A percentile compares a stretch with the other conserved stretches of the same genome.
Conservation (phyloP, 2,888 invertebrate species). For the Philaethria dido region DNA sequence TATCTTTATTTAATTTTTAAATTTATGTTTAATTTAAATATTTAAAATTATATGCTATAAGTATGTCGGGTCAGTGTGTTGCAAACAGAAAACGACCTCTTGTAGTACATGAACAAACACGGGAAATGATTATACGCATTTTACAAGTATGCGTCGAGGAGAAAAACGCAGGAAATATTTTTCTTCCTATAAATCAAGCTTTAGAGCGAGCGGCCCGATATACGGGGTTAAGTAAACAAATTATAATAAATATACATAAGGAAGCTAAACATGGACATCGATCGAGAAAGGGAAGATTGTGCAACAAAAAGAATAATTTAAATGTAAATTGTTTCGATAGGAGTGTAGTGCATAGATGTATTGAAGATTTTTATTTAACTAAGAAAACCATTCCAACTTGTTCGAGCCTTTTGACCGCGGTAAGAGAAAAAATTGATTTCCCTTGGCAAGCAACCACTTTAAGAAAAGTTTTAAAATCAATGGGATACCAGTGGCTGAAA, state of each 20-base stretch:
- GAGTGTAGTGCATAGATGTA: constrained; percentile 34
- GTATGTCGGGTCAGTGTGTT: constrained; percentile 22
- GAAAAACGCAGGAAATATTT: constrained; percentile 29
- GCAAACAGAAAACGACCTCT: constrained; percentile 14
- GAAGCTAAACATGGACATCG: constrained; percentile 33
- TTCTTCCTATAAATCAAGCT: constrained; percentile 33
- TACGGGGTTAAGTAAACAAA: constrained; percentile 38
- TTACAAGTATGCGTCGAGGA: constrained; percentile 33
- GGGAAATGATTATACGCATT: constrained; percentile 24
- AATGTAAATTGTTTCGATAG: constrained; percentile 37
- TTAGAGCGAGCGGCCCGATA: constrained; percentile 34
- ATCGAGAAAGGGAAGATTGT: constrained; percentile 17
- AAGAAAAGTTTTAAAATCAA: constrained; percentile 38
- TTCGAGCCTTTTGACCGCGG: constrained; percentile 32
- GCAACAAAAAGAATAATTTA: constrained; percentile 30
- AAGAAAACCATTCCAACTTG: constrained; percentile 38
- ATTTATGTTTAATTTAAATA: neutral
- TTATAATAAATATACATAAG: constrained; percentile 33
- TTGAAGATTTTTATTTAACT: constrained; percentile 37
- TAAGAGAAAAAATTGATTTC: constrained; percentile 38
- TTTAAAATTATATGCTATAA: constrained; percentile 33
- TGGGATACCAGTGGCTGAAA: constrained; percentile 42
- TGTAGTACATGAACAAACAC: constrained; percentile 17
- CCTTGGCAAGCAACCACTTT: constrained; percentile 39
- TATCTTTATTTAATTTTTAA: neutral